Evolutionary conservation across 2,113 vertebrate species (phyloP).

Genomic region (Peromyscus leucopus): DNA sequence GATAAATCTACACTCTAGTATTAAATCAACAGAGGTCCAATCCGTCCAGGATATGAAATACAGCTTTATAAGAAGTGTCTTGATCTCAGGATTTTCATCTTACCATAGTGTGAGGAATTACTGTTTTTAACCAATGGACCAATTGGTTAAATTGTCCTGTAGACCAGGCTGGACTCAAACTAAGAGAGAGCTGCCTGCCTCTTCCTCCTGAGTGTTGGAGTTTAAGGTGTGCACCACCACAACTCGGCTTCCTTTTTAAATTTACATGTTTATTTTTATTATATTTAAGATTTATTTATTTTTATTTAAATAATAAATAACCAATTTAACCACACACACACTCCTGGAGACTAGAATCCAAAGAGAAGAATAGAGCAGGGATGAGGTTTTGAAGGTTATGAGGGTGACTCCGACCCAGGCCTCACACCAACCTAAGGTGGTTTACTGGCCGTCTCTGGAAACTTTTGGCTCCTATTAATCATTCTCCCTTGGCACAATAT

Average conservation of each 20-base stretch:
- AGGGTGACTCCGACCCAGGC: accelerated
- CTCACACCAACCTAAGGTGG: accelerated
- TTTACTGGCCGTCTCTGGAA: accelerated
- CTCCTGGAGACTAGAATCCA: too few species aligned
- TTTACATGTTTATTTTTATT: too few species aligned
- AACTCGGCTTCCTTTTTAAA: too few species aligned
- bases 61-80: not conserved
- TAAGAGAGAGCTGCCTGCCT: too few species aligned
- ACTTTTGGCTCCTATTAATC: not conserved
- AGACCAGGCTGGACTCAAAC: too few species aligned
- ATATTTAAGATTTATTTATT: too few species aligned
- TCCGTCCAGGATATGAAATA: not conserved
- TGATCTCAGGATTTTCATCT: not conserved
- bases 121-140: not conserved
- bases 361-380: accelerated
- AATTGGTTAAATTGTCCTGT: too few species aligned
- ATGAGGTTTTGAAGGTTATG: not conserved
- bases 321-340: too few species aligned
- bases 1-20: not conserved
- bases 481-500: accelerated
- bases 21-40: not conserved
- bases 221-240: too few species aligned
- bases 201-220: too few species aligned
- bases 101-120: not conserved
- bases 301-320: too few species aligned